Base-by-base conservation (phyloP, 2,797 vertebrate species). In the Apogon talboti region DNA sequence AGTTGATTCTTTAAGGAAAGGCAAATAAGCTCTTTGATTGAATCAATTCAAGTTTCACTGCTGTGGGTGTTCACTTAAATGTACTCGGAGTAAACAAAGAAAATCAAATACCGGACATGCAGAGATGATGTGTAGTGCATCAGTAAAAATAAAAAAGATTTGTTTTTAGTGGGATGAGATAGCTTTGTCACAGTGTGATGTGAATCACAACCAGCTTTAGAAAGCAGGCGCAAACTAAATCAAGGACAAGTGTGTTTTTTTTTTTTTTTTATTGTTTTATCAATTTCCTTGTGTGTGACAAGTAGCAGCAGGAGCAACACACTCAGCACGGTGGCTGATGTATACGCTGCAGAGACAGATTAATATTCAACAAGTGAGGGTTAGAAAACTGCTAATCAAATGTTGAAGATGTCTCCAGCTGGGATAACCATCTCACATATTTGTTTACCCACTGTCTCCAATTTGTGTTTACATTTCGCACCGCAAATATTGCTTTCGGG, bases 341-440 rank as follows among this genome's bases (percentile, higher is more conserved):
- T 19, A 19, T 30, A 6, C 8, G 0, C 68, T 9, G 44, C 28
- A 24, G 14, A 33, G 54, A 30, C 61, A 51, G 24, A 67, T 77
- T 71, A 66, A 71, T 49, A 81, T 74, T 79, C 69, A 68, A 51
- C 71, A 45, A 44, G 72, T 71, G 69, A 51, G 15, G 38, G 61
- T 46, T 50, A 44, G 64, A 67, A 56, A 60, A 71, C 71, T 76
- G 66, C 76, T 82, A 70, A 81, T 86, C 83, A 80, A 69, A 76
- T 78, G 74, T 59, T 42, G 70, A 70, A 48, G 60, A 70, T 47
- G 74, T 66, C 76, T 83, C 79, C 79, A 71, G 75, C 84, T 63
- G 76, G 57, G 74, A 76, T 66, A 78, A 81, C 41, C 30, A 2
- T n/a, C 60, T 58, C 35, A 45, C 51, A 18, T 49, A 66, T 78